Base-by-base conservation (phyloP, 2,113 vertebrate species). In the Salvelinus sp. region DNA sequence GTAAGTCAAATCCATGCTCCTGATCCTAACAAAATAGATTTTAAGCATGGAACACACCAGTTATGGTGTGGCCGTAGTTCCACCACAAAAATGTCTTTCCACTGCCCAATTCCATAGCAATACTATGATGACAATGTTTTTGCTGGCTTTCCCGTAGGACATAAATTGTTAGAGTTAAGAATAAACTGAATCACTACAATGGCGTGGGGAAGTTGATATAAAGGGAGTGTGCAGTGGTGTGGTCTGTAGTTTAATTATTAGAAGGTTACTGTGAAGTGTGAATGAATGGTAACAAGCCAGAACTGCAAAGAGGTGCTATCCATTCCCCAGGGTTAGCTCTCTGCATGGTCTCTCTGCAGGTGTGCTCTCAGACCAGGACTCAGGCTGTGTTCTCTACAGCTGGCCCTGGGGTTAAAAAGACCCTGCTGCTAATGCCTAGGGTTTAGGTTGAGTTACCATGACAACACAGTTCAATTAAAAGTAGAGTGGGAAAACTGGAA, bases 1-100 rank as follows among this genome's bases (percentile, higher is more conserved):
- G 67, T 76, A 72, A 78, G 78, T 79, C 74, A 64, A 79, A 85
- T 83, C 69, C 66, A 38, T 18, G 18, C 66, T 33, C 20, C 30
- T 33, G 5, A 33, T 66, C 27, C 12, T 28, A 30, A 22, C 25
- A 28, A 28, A 28, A 30, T 14, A 30, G 2, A 2, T 66, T 16
- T 28, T 66, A 28, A 2, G 64, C 1, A 14, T 12, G 1, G 62
- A 22, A 44, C 38, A 44, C 50, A 54, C 3, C 50, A 18, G 50
- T 18, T 54, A 54, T 54, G 16, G 14, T 18, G 50, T 54, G 50
- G 50, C 50, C 38, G 10, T 44, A 44, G 38, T 44, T 44, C 9
- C 9, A 44, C 38, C 50, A 54, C 50, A 54, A 54, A 18, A 54
- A 54, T 54, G 50, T 54, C 4, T 54, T 54, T 54, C 50, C 16